A percentile compares a stretch with the other conserved stretches of the same genome.
Evolutionary conservation across 2,888 invertebrate genomes (phyloP).

Genomic region (Myopa tessellatipennis): DNA sequence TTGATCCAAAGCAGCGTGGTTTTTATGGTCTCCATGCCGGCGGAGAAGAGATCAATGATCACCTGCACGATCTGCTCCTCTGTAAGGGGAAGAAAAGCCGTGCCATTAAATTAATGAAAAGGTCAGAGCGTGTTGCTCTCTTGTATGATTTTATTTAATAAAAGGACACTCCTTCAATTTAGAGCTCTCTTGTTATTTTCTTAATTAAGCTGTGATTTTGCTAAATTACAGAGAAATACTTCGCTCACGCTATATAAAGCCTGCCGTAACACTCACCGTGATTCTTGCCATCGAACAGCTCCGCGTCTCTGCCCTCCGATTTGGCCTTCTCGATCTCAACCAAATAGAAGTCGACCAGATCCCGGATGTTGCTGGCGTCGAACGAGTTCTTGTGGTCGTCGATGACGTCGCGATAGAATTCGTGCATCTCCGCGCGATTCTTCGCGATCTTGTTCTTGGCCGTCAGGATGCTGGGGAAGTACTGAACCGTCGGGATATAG

Average conservation of each 20-base stretch:
- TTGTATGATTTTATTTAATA: too few relatives aligned
- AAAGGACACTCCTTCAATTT: too few relatives aligned
- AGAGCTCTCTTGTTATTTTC: too few relatives aligned
- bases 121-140: too few relatives aligned
- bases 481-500: slow-evolving; percentile 83
- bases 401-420: slow-evolving; percentile 85
- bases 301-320: slow-evolving; percentile 77
- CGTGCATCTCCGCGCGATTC: slow-evolving; percentile 87
- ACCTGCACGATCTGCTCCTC: slow-evolving; percentile 93
- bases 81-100: slow-evolving; percentile 60
- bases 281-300: slow-evolving; percentile 86
- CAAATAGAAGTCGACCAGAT: slow-evolving; percentile 87
- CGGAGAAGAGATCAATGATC: slow-evolving; percentile 89
- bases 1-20: slow-evolving; percentile 90
- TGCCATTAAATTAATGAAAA: slow-evolving; percentile 8
- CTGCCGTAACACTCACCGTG: slow-evolving; percentile 76
- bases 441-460: slow-evolving; percentile 73
- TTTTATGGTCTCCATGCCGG: slow-evolving; percentile 94
- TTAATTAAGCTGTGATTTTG: too few relatives aligned
- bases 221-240: too few relatives aligned
- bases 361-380: slow-evolving; percentile 80
- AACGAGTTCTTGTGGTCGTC: slow-evolving; percentile 83
- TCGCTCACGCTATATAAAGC: too few relatives aligned
- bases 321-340: slow-evolving; percentile 86
- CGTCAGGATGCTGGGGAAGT: slow-evolving; percentile 73